These are phyloP conservation scores for Andrena hattorfiana DNA, from an alignment of 2,888 invertebrate species.

Conservation along the genomic window DNA sequence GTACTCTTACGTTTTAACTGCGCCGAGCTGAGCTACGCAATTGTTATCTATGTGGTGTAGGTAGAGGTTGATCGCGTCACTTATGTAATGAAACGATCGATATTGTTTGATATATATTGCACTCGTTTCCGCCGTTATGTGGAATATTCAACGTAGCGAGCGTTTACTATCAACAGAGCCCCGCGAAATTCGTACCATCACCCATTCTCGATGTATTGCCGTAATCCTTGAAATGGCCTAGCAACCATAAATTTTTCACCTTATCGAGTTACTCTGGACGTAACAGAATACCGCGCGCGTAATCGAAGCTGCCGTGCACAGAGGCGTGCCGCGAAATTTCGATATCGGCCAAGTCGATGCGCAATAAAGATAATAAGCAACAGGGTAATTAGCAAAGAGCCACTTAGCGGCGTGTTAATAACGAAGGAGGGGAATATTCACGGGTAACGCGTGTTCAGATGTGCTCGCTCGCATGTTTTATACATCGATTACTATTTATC, in stretches of 20 bases:
- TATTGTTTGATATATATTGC: too few relatives aligned
- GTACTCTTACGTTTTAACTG: background rate
- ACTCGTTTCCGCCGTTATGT: too few relatives aligned
- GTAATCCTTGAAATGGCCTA: conserved; percentile 8
- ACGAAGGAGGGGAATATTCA: conserved; percentile 25
- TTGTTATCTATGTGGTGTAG: too few relatives aligned
- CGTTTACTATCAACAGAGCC: background rate
- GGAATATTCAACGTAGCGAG: too few relatives aligned
- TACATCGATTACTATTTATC: conserved; percentile 46
- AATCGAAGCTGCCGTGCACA: conserved; percentile 35
- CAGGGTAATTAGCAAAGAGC: conserved; percentile 55
- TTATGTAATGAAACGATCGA: too few relatives aligned
- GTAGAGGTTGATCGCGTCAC: too few relatives aligned
- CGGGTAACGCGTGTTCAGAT: background rate
- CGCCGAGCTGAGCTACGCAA: background rate
- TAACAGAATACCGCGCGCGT: conserved; percentile 22
- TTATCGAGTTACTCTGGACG: conserved; percentile 27
- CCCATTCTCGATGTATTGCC: background rate
- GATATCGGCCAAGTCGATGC: conserved; percentile 43
- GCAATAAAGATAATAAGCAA: conserved; percentile 59
- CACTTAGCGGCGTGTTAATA: conserved; percentile 57
- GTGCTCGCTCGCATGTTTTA: conserved; percentile 26
- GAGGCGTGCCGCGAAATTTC: conserved; percentile 30
- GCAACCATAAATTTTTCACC: conserved; percentile 39
- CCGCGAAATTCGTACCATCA: background rate